phyloP scores from a whole-genome alignment of 2,113 vertebrate species.

The Taurulus bubalis region DNA sequence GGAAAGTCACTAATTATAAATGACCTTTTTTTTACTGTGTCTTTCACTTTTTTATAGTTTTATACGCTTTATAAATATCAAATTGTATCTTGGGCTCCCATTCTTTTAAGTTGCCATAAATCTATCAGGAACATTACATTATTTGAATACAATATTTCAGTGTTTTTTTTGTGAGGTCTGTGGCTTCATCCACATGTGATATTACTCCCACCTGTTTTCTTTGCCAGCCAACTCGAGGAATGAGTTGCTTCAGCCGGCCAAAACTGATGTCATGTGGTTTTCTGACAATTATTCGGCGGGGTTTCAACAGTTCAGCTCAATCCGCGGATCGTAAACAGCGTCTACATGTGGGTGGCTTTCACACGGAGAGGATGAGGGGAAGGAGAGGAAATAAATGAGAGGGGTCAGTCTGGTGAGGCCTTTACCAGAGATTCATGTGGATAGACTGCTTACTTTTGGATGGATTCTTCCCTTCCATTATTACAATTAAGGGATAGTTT shows the following conservation, averaged over 20 bases:
- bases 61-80: not conserved
- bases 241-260: not conserved
- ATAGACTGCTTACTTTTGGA: not conserved
- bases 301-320: conserved; percentile 30
- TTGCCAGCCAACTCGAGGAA: conserved; percentile 9
- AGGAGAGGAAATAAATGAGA: conserved; percentile 22
- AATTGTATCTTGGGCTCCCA: not conserved
- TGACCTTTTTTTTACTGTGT: conserved; percentile 1
- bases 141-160: not conserved
- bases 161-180: conserved; percentile 4
- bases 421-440: not conserved
- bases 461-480: not conserved
- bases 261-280: conserved; percentile 59
- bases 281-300: conserved; percentile 19
- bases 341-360: conserved; percentile 10
- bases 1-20: conserved; percentile 16
- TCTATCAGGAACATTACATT: not conserved
- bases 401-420: not conserved
- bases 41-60: not conserved
- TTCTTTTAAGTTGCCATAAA: not conserved
- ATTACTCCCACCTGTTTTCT: conserved; percentile 35
- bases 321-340: conserved; percentile 24
- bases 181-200: not conserved
- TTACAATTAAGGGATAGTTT: no score
- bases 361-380: not conserved